Conservation (phyloP, 2,113 vertebrate species). For the Myrmecobius fasciatus region DNA sequence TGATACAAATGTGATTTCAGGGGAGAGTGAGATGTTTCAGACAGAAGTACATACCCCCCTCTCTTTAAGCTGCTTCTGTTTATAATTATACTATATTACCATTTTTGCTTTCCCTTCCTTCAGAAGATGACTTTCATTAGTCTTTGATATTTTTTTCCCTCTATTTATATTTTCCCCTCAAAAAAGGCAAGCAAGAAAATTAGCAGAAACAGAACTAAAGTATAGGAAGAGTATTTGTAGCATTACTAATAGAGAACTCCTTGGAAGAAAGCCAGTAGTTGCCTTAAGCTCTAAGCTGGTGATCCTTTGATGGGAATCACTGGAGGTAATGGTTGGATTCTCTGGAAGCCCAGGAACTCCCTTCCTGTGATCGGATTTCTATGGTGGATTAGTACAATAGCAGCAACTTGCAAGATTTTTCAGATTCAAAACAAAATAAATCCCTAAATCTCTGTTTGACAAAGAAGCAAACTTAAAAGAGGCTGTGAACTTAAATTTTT, state of each 20-base stretch:
- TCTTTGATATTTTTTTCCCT: neutral
- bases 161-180: neutral
- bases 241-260: neutral
- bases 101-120: neutral
- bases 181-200: neutral
- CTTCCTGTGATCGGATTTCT: slow-evolving; percentile 59
- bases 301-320: neutral
- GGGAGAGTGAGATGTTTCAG: neutral
- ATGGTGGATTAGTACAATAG: neutral
- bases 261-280: slow-evolving; percentile 9
- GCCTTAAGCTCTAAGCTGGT: neutral
- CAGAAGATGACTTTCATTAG: slow-evolving; percentile 5
- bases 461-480: slow-evolving; percentile 58
- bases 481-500: neutral
- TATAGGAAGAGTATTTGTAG: rapidly evolving
- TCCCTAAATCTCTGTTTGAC: slow-evolving; percentile 20
- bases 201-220: neutral
- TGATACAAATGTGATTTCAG: slow-evolving; percentile 26
- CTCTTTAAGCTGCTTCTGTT: neutral
- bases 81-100: neutral
- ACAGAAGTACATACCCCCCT: neutral
- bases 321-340: slow-evolving; percentile 47
- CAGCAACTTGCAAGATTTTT: neutral
- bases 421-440: slow-evolving; percentile 59
- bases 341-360: slow-evolving; percentile 43